Conservation (phyloP, 2,113 vertebrate genomes). For the Atractosteus spatula region DNA sequence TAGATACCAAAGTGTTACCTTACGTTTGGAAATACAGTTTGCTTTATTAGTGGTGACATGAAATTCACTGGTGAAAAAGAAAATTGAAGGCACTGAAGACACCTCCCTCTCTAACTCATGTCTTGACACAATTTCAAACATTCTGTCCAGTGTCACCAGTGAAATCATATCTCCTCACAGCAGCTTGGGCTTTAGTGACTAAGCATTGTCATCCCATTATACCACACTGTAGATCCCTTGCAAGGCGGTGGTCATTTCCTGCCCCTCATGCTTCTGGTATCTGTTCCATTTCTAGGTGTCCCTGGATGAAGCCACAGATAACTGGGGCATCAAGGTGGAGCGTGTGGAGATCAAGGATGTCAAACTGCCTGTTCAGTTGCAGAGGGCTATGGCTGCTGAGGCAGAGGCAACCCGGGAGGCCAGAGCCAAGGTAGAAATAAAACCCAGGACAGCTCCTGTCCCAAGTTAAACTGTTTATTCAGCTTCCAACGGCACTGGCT, state of each 20-base stretch:
- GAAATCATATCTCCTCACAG: too few species aligned
- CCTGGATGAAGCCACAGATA: constrained; percentile 68
- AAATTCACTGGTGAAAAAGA: too few species aligned
- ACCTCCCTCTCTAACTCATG: too few species aligned
- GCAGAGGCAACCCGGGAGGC: constrained; percentile 78
- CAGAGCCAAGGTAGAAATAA: constrained; percentile 72
- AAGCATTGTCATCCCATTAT: too few species aligned
- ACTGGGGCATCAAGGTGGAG: constrained; percentile 81
- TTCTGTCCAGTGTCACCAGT: too few species aligned
- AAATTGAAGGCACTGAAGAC: too few species aligned
- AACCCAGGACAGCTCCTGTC: not conserved
- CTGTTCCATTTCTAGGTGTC: constrained; percentile 52
- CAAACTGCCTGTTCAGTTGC: constrained; percentile 74
- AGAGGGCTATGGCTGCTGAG: constrained; percentile 83
- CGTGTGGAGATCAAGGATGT: constrained; percentile 83
- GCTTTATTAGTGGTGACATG: too few species aligned
- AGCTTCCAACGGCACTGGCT: not conserved
- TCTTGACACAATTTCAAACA: too few species aligned
- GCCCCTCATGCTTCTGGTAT: not conserved
- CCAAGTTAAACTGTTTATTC: not conserved
- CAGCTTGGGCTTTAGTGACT: too few species aligned
- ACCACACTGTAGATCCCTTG: not conserved
- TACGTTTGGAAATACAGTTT: too few species aligned
- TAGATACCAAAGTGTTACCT: too few species aligned
- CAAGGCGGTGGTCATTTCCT: not conserved